phyloP scores from a whole-genome alignment of 2,797 vertebrate genomes.

The Gastrophryne carolinensis region DNA sequence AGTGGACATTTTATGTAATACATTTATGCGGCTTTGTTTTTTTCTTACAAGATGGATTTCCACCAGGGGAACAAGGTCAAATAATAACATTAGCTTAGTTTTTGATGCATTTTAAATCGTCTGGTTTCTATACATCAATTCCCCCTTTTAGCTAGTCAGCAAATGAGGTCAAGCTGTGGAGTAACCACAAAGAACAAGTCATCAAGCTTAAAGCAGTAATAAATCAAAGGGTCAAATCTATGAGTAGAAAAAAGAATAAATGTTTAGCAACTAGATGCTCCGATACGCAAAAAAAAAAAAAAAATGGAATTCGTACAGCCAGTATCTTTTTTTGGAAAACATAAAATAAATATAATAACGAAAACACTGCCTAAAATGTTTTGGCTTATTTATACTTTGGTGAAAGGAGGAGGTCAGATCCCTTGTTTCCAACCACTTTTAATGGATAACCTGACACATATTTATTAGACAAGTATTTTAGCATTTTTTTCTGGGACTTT shows the following conservation, averaged over 20 bases:
- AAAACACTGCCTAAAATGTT: too few species aligned
- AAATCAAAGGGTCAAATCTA: neutral
- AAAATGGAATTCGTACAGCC: neutral
- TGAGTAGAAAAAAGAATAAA: neutral
- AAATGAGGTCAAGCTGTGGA: constrained; percentile 2
- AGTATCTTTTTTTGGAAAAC: neutral
- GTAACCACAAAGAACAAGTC: constrained; percentile 15
- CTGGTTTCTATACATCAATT: constrained; percentile 18
- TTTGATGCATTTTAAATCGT: constrained; percentile 11
- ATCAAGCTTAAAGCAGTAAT: neutral
- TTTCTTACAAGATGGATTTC: neutral
- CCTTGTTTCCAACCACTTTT: too few species aligned
- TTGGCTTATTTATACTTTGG: too few species aligned
- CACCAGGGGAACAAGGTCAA: neutral
- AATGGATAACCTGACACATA: too few species aligned
- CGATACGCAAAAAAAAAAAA: neutral
- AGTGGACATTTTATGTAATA: too few species aligned
- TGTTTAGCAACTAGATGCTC: neutral
- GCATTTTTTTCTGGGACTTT: too few species aligned
- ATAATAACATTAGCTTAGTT: neutral
- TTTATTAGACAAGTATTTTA: too few species aligned
- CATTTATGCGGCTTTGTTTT: too few species aligned
- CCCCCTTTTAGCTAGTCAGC: neutral
- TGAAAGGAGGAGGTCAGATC: too few species aligned
- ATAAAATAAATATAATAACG: neutral